Conservation (phyloP, 2,797 vertebrate genomes). For the Anisognathus igniventris region DNA sequence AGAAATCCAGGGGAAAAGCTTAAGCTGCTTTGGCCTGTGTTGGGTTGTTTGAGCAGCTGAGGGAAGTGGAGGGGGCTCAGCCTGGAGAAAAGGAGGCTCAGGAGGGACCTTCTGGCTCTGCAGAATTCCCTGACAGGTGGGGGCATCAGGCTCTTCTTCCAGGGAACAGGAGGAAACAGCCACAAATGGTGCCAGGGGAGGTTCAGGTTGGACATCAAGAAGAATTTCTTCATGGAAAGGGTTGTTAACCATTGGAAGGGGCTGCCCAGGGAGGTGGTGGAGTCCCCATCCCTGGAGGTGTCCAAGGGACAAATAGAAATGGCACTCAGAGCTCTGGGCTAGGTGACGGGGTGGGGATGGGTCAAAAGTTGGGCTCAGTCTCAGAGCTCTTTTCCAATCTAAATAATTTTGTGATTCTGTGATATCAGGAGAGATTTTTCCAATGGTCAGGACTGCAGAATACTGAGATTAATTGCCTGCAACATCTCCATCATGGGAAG, state of each 20-base stretch:
- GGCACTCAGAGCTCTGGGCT: not conserved
- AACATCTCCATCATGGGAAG: not conserved
- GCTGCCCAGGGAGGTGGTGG: not conserved
- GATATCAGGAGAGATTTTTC: not conserved
- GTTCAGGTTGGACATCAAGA: not conserved
- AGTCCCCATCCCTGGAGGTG: not conserved
- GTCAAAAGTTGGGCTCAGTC: not conserved
- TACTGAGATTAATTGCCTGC: not conserved
- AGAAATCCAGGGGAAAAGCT: not conserved
- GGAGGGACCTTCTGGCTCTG: not conserved
- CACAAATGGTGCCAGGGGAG: not conserved
- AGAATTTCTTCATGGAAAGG: not conserved
- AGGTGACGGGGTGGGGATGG: not conserved
- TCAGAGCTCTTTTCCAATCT: not conserved
- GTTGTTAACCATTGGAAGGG: not conserved
- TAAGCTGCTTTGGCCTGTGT: not conserved
- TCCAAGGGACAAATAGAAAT: fast-evolving
- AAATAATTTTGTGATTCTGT: not conserved
- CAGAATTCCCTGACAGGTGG: not conserved
- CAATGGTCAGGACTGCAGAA: not conserved
- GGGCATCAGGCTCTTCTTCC: not conserved
- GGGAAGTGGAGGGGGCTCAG: not conserved
- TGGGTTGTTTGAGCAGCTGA: not conserved
- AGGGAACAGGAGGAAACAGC: fast-evolving
- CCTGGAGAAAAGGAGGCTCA: not conserved